Conservation (phyloP, 2,113 vertebrate genomes). For the Pteropus alecto region DNA sequence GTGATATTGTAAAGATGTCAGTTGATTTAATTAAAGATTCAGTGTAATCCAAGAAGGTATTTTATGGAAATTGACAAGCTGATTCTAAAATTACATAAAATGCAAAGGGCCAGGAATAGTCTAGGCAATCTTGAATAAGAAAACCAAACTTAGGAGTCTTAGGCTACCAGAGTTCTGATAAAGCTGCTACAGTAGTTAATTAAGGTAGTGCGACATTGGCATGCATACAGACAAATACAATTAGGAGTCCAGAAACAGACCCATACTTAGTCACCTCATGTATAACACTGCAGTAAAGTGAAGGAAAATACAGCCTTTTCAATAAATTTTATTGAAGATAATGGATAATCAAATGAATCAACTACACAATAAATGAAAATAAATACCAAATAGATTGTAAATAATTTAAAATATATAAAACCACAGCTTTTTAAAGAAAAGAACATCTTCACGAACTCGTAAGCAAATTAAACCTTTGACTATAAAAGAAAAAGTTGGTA, state of each 20-base stretch:
- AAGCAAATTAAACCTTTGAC: background rate
- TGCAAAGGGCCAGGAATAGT: background rate
- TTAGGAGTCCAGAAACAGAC: background rate
- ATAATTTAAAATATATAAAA: background rate
- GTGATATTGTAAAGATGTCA: background rate
- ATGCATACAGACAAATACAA: background rate
- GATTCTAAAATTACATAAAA: background rate
- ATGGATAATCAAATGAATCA: background rate
- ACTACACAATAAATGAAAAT: background rate
- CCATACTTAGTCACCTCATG: background rate
- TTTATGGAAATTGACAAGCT: background rate
- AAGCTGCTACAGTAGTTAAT: background rate
- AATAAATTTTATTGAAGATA: background rate
- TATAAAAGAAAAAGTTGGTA: background rate
- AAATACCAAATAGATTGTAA: background rate
- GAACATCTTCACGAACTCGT: background rate
- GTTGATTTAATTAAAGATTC: background rate
- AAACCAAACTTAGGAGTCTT: background rate
- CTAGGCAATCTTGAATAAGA: background rate
- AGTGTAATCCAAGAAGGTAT: background rate
- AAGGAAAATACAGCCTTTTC: background rate
- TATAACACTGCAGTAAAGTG: background rate
- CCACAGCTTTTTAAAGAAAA: slow-evolving; percentile 22
- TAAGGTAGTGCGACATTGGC: background rate
- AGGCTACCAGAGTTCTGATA: background rate